Conservation (phyloP, 2,888 invertebrate species). For the Tenodera sinensis region DNA sequence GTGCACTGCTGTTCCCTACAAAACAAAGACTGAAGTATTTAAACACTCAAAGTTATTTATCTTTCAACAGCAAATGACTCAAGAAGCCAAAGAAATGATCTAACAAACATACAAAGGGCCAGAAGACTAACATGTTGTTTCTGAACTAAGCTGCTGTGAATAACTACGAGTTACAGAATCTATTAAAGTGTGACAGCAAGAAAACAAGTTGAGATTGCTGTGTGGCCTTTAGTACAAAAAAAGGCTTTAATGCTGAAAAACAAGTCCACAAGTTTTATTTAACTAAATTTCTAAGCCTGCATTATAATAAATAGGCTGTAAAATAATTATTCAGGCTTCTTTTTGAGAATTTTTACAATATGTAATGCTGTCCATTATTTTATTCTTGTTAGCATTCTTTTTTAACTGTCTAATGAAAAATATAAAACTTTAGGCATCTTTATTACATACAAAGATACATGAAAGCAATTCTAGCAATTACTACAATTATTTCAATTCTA, state of each 20-base stretch:
- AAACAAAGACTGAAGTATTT: background rate
- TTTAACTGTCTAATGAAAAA: background rate
- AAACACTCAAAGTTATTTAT: background rate
- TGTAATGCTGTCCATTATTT: background rate
- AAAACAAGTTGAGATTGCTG: too few relatives aligned
- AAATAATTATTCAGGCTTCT: too few relatives aligned
- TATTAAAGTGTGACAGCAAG: too few relatives aligned
- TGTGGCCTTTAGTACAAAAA: too few relatives aligned
- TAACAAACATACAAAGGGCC: background rate
- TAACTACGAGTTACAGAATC: too few relatives aligned
- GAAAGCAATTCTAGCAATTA: background rate
- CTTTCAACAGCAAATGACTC: background rate
- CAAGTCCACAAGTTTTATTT: too few relatives aligned
- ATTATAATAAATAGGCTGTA: too few relatives aligned
- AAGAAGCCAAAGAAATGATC: background rate
- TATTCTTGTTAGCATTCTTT: background rate
- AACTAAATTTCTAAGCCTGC: too few relatives aligned
- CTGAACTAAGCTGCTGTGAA: too few relatives aligned
- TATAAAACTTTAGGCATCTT: background rate
- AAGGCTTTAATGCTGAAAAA: too few relatives aligned
- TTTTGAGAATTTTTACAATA: too few relatives aligned
- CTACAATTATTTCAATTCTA: background rate
- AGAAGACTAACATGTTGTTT: too few relatives aligned
- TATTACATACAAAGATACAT: background rate
- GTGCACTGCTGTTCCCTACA: conserved; percentile 20